A percentile compares a stretch with the other conserved stretches of the same genome.
Evolutionary conservation across 2,797 vertebrate species (phyloP).

Genomic region (Choloepus didactylus): DNA sequence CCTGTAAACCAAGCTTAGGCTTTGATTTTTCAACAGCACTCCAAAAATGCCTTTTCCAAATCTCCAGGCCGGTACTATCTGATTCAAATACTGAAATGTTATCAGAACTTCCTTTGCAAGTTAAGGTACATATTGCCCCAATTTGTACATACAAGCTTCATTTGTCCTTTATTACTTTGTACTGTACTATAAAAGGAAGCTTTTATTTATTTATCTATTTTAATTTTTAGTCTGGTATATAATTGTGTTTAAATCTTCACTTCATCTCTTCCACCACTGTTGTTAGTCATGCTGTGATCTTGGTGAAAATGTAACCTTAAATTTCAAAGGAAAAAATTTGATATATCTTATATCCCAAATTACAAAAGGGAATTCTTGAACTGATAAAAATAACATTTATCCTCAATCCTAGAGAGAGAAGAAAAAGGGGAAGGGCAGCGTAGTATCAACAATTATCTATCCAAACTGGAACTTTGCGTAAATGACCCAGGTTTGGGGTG

Average conservation of each 20-base stretch:
- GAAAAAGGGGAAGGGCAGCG: background rate
- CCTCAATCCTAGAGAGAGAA: background rate
- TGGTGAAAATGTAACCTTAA: background rate
- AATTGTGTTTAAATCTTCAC: constrained; percentile 1
- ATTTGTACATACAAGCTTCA: background rate
- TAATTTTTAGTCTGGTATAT: background rate
- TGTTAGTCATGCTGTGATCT: background rate
- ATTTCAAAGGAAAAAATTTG: background rate
- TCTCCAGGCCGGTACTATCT: background rate
- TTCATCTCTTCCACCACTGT: background rate
- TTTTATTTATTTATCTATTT: background rate
- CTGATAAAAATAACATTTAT: background rate
- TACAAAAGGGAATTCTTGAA: background rate
- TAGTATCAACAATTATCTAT: background rate
- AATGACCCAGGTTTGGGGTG: background rate
- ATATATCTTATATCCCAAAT: background rate
- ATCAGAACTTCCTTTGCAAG: background rate
- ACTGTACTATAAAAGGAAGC: background rate
- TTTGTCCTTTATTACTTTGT: background rate
- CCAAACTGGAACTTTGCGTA: background rate
- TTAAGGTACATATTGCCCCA: background rate
- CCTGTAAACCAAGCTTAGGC: background rate
- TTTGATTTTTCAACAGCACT: background rate
- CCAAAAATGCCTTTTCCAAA: background rate
- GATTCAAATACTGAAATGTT: background rate